Evolutionary conservation across 2,888 invertebrate genomes (phyloP), one percentile per base, ranked within the genome.

Genomic region (Ashinkailepas kermadecensis): DNA sequence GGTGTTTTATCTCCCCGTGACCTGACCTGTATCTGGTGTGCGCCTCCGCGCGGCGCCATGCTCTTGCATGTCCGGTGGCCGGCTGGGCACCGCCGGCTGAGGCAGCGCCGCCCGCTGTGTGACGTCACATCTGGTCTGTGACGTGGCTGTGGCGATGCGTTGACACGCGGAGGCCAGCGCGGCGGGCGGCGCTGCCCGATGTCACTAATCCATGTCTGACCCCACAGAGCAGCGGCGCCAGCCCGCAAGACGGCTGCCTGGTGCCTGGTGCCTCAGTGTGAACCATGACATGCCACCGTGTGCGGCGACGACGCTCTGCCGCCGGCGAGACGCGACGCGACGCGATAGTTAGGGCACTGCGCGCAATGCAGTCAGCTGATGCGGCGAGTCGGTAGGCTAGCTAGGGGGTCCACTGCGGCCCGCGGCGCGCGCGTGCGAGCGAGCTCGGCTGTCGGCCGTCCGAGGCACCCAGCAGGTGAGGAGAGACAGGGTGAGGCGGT

Each of bases 331-430:
- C 39, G 59, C 59, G 59, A 39, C 39, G 59, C 59, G 59, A 21
- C 67, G 67, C 67, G 67, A 2, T 74, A 74, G 74, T 56, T 74
- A 74, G 74, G 74, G 56, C 74, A 74, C 74, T 74, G 74, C 74
- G 74, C 74, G 56, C 74, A 74, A 74, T 74, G 74, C 74, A 74
- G 74, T 74, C 56, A 74, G 74, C 1, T 74, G 74, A 59, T 56
- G 70, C 11, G 39, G 39, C 70, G 74, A 74, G 74, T 74, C 74
- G 74, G 74, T 74, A 74, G 74, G 74, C 18, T 74, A 74, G 56
- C 56, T 74, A 74, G 74, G 56, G 74, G 56, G 74, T 74, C 74
- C 74, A 74, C 74, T 56, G 74, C 11, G 74, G 74, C 74, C 56
- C 74, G 21, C 56, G 54, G 18, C 74, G 74, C 74, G 74, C 54